phyloP scores from a whole-genome alignment of 2,113 vertebrate genomes.

The Bucco capensis region DNA sequence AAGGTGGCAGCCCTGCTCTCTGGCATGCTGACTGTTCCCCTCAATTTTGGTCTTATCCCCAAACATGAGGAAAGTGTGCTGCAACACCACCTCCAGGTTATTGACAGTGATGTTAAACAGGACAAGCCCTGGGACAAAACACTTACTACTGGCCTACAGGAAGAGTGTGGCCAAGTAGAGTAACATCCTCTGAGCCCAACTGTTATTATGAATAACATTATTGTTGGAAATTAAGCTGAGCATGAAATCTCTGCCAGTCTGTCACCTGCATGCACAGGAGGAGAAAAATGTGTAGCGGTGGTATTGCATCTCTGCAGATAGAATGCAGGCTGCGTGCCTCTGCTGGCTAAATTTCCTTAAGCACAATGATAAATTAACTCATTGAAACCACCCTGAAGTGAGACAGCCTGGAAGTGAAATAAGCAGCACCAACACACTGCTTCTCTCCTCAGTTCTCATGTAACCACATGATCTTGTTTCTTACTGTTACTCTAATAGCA shows the following conservation, averaged over 20 bases:
- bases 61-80: not conserved
- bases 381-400: not conserved
- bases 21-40: not conserved
- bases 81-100: not conserved
- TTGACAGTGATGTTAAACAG: not conserved
- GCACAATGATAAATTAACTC: not conserved
- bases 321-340: not conserved
- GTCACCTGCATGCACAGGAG: not conserved
- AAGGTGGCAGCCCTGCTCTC: not conserved
- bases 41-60: not conserved
- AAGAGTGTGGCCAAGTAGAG: too few species aligned
- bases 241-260: not conserved
- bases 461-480: fast-evolving
- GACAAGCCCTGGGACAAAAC: not conserved
- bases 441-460: not conserved
- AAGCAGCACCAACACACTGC: not conserved
- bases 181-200: not conserved
- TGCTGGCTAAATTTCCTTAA: not conserved
- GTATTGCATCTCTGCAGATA: not conserved
- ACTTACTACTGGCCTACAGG: not conserved
- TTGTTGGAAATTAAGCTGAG: not conserved
- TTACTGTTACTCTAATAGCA: not conserved
- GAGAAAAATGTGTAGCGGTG: not conserved
- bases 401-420: fast-evolving
- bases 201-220: not conserved